Evolutionary conservation across 2,113 vertebrate species (phyloP).

Genomic region (Collichthys lucidus): DNA sequence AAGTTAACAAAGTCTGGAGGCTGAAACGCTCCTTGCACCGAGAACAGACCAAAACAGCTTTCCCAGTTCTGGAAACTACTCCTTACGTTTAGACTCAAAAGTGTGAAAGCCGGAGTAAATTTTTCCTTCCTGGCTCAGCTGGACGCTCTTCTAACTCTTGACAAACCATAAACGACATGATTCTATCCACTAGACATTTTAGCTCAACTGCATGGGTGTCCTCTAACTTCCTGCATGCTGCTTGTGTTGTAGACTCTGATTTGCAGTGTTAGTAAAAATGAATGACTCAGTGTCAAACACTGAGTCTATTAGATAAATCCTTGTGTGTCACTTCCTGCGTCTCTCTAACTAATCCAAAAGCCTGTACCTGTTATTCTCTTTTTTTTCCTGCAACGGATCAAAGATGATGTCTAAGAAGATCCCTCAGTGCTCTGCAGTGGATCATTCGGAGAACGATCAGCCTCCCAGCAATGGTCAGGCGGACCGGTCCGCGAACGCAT

Average conservation of each 20-base stretch:
- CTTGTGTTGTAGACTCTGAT: constrained; percentile 14
- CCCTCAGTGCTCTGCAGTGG: constrained; percentile 79
- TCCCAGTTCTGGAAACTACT: no score
- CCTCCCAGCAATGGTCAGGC: constrained; percentile 68
- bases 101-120: not conserved
- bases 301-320: constrained; percentile 36
- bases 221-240: constrained; percentile 48
- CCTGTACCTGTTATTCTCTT: constrained; percentile 76
- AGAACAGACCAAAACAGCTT: no score
- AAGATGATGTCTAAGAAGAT: constrained; percentile 91
- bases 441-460: constrained; percentile 81
- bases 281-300: not conserved
- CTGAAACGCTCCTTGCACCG: no score
- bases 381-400: constrained; percentile 79
- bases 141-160: not conserved
- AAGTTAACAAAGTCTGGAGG: no score
- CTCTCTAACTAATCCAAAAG: constrained; percentile 78
- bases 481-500: constrained; percentile 50
- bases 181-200: not conserved
- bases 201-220: constrained; percentile 30
- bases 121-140: no score
- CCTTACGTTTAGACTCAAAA: not conserved
- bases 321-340: constrained; percentile 51
- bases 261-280: not conserved
- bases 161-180: not conserved